Conservation (phyloP, 1,140 invertebrate genomes). For the Agraylea sexmaculata region DNA sequence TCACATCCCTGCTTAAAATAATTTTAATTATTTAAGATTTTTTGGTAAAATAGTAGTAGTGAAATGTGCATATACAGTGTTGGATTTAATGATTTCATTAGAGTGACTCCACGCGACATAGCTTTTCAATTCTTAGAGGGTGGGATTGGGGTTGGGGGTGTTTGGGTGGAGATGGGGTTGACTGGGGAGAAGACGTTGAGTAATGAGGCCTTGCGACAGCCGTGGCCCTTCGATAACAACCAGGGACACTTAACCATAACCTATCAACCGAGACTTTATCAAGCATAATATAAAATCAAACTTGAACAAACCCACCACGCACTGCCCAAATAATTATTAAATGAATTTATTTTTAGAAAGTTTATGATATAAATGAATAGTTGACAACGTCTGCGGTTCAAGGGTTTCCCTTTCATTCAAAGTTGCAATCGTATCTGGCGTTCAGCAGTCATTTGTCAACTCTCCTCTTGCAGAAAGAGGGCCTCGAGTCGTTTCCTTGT, state of each 20-base stretch:
- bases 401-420: conserved; percentile 14
- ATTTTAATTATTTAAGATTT: too few relatives aligned
- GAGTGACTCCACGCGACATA: too few relatives aligned
- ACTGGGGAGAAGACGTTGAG: conserved; percentile 18
- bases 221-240: conserved; percentile 18
- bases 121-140: too few relatives aligned
- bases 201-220: conserved; percentile 18
- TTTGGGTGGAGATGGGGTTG: conserved; percentile 3
- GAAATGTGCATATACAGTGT: too few relatives aligned
- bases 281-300: not conserved
- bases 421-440: conserved; percentile 21
- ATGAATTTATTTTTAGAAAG: too few relatives aligned
- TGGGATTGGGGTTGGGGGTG: not conserved
- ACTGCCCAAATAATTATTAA: not conserved
- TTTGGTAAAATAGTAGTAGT: too few relatives aligned
- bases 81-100: too few relatives aligned
- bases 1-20: too few relatives aligned
- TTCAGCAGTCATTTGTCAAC: conserved; percentile 22
- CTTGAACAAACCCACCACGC: not conserved
- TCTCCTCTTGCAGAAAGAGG: conserved; percentile 8
- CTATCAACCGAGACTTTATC: not conserved
- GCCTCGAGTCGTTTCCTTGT: too few relatives aligned
- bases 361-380: too few relatives aligned
- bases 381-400: too few relatives aligned
- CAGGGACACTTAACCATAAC: not conserved